Conservation (phyloP, 2,113 vertebrate genomes). For the Petromus typicus region DNA sequence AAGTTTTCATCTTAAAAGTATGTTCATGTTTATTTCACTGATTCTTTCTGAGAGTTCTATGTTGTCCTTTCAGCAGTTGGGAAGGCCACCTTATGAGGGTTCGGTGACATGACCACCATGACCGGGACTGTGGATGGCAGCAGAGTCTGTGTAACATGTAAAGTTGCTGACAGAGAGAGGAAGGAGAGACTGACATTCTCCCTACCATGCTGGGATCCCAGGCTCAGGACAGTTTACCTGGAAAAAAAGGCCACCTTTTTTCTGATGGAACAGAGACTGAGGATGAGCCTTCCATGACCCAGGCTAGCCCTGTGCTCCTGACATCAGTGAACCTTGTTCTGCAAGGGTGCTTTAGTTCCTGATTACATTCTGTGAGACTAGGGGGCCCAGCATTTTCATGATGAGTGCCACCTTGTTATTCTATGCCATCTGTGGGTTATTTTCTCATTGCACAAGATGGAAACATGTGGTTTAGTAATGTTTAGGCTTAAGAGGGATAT, state of each 20-base stretch:
- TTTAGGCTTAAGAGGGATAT: neutral
- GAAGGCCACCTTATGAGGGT: neutral
- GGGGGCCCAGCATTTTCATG: neutral
- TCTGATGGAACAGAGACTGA: neutral
- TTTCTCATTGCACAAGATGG: constrained; percentile 16
- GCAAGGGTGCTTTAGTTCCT: neutral
- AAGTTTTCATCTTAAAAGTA: constrained; percentile 6
- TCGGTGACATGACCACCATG: neutral
- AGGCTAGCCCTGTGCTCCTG: neutral
- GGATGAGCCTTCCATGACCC: neutral
- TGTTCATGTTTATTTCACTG: neutral
- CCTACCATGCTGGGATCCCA: neutral
- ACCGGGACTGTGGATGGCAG: accelerated
- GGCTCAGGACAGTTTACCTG: neutral
- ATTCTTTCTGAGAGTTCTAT: neutral
- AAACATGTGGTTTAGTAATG: neutral
- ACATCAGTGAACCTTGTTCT: neutral
- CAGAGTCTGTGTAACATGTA: neutral
- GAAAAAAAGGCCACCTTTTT: neutral
- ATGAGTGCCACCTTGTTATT: neutral
- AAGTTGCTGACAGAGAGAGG: accelerated
- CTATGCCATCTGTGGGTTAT: neutral
- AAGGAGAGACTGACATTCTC: neutral
- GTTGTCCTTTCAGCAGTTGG: neutral
- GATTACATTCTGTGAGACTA: neutral